Base-by-base conservation (phyloP, 1,140 invertebrate species). In the Drosophila bocki region DNA sequence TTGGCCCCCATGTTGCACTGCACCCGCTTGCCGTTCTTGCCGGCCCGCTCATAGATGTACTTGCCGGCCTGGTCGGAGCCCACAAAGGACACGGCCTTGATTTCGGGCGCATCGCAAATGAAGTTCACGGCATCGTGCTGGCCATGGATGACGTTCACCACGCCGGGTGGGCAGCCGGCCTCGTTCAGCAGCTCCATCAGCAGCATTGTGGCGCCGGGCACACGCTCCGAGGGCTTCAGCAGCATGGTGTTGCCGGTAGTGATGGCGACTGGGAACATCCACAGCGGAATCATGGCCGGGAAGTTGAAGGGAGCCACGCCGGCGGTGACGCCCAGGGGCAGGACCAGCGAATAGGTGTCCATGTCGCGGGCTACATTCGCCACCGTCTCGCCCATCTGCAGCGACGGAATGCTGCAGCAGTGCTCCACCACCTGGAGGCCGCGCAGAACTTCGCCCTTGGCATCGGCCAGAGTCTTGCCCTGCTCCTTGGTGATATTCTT, bases 1-100 rank as follows among this genome's bases (percentile, higher is more conserved):
- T 99, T 99, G 2, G 99, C 99, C 22, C 99, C 99, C 97, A 99
- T 98, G 92, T 99, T 99, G 51, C 97, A 97, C 93, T 99, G 99
- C 0, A 99, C 98, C 47, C 99, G 95, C 93, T 99, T 99, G 13
- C 99, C 94, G 92, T 96, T 96, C 80, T 95, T 95, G 11, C 96
- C 96, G 51, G 98, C 98, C 80, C 97, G 94, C 80, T 97, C 96
- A 93, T 99, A 99, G 88, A 99, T 99, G 90, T 99, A 97, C 93
- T 97, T 97, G 35, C 99, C 99, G 71, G 99, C 99, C 82, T 95
- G 95, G 93, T 99, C 98, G 7, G 98, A 99, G 58, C 99, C 99
- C 51, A 99, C 99, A 93, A 99, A 99, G 6, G 99, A 99, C 47
- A 99, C 98, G 1, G 99, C 99, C 93, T 96, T 97, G 83, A 99